Conservation (phyloP, 2,888 invertebrate species). For the Cosmia pyralina region DNA sequence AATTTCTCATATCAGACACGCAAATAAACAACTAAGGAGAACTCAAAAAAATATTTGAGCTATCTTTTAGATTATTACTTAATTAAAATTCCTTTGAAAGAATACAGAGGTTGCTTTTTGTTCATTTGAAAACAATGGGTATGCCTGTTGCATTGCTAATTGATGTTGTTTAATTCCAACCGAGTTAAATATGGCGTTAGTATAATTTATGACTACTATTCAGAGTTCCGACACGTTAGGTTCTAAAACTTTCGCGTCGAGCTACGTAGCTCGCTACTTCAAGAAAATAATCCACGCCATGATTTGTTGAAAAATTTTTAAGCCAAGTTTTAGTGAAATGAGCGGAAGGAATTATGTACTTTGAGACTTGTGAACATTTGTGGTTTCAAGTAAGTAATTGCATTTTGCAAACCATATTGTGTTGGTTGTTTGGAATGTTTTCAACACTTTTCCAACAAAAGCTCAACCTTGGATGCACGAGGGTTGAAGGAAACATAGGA, state of each 20-base stretch:
- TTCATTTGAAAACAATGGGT: constrained; percentile 38
- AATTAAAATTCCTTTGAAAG: constrained; percentile 58
- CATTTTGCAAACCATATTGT: background rate
- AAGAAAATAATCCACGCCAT: constrained; percentile 31
- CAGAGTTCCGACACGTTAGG: constrained; percentile 14
- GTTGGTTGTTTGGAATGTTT: constrained; percentile 15
- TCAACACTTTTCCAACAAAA: constrained; percentile 12
- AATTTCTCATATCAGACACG: constrained; percentile 28
- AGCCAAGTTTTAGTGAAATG: constrained; percentile 13
- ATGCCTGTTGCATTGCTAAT: constrained; percentile 52
- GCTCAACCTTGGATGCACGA: background rate
- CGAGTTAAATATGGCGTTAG: constrained; percentile 40
- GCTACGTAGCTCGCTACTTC: background rate
- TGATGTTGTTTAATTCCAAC: constrained; percentile 40
- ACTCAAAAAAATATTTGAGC: constrained; percentile 25
- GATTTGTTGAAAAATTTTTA: constrained; percentile 36
- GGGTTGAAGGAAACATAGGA: constrained; percentile 24
- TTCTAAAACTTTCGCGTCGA: constrained; percentile 43
- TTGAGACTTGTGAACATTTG: constrained; percentile 2
- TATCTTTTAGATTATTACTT: constrained; percentile 47
- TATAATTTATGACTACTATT: constrained; percentile 41
- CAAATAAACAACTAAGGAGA: constrained; percentile 17
- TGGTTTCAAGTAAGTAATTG: constrained; percentile 25
- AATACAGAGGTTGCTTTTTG: constrained; percentile 39
- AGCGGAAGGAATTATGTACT: constrained; percentile 32